phyloP scores from a whole-genome alignment of 1,140 invertebrate species.

The Megalopta genalis region DNA sequence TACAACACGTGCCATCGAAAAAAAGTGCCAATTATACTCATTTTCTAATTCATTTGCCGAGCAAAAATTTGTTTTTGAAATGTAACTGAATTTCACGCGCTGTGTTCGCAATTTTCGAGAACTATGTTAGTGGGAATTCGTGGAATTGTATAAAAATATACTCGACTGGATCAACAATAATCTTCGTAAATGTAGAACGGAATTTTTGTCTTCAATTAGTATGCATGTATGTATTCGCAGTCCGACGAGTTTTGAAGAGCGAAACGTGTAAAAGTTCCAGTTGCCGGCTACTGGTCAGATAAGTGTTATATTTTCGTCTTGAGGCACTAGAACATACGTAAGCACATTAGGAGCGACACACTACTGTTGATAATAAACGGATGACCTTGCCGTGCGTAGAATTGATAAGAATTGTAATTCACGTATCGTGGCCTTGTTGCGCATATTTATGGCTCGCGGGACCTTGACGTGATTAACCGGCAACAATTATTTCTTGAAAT shows the following conservation, averaged over 20 bases:
- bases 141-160: no score
- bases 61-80: no score
- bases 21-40: no score
- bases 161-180: no score
- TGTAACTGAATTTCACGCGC: no score
- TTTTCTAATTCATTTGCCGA: no score
- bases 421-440: slow-evolving; percentile 54
- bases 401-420: slow-evolving; percentile 62
- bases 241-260: no score
- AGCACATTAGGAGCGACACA: slow-evolving; percentile 19
- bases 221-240: not conserved
- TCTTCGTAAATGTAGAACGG: no score
- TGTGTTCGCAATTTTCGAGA: no score
- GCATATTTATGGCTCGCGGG: slow-evolving; percentile 35
- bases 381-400: slow-evolving; percentile 52
- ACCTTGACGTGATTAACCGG: slow-evolving; percentile 54
- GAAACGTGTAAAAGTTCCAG: not conserved
- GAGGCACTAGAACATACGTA: not conserved
- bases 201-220: no score
- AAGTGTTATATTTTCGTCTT: not conserved
- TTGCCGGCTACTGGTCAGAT: not conserved
- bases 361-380: slow-evolving; percentile 48
- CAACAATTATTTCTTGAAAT: slow-evolving; percentile 50
- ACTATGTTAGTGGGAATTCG: no score
- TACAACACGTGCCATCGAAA: no score